A percentile compares a stretch with the other conserved stretches of the same genome.
phyloP scores from a whole-genome alignment of 1,140 invertebrate species.

The Acromyrmex charruanus region DNA sequence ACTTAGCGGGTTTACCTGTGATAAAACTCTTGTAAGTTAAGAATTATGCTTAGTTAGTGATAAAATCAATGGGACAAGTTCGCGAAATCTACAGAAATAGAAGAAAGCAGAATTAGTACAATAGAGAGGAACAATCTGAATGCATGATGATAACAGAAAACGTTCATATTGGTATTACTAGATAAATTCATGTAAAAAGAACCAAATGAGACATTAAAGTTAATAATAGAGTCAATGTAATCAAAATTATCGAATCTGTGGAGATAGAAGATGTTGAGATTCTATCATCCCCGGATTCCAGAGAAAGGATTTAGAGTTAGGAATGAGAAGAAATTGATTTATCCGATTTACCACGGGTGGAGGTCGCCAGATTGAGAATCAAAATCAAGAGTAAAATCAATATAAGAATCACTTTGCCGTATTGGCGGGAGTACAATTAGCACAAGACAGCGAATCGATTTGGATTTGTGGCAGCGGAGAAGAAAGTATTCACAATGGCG shows the following conservation, averaged over 20 bases:
- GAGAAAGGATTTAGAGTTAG: neutral
- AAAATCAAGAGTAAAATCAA: conserved; percentile 23
- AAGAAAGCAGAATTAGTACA: conserved; percentile 26
- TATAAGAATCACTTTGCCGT: conserved; percentile 22
- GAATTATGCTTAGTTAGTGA: conserved; percentile 14
- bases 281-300: conserved; percentile 3
- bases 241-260: conserved; percentile 2
- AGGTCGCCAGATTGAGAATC: conserved; percentile 10
- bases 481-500: conserved; percentile 24
- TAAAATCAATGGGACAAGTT: conserved; percentile 23
- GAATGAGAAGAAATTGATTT: conserved; percentile 19
- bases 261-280: conserved; percentile 29
- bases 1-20: neutral
- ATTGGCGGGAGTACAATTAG: conserved; percentile 35
- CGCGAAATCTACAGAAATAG: neutral
- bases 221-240: conserved; percentile 16
- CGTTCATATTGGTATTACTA: neutral
- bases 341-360: conserved; percentile 17
- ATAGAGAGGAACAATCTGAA: neutral
- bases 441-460: conserved; percentile 27
- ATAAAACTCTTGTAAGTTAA: conserved; percentile 12
- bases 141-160: neutral
- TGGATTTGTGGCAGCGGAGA: conserved; percentile 20
- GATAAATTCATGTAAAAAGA: neutral
- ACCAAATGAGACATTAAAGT: conserved; percentile 14